Evolutionary conservation across 1,140 invertebrate species (phyloP), one percentile per base, ranked within the genome.

Genomic region (Wiebesia pumilae): DNA sequence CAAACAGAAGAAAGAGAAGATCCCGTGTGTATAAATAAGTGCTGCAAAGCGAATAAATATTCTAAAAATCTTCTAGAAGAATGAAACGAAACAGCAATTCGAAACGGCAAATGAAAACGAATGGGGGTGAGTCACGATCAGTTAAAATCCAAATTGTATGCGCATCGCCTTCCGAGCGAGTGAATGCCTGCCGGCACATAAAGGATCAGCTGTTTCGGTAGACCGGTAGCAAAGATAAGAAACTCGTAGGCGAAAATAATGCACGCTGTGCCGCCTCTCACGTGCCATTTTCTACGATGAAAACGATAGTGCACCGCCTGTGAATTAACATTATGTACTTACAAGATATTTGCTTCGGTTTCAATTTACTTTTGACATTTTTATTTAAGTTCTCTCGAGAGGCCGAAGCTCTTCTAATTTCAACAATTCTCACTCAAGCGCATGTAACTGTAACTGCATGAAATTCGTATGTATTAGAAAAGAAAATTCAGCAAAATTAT

Each of bases 141-240:
- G 21, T 27, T 75, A 75, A 75, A 75, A 75, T 7, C 12, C 12
- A 35, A 33, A 33, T 69, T 43, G 35, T 40, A 27, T 27, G 35
- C 19, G 33, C 14, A 33, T 69, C 65, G 30, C 9, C 14, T 33
- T 67, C 14, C 27, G 30, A 69, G 67, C 4, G 14, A 69, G 33
- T 16, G 19, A 69, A 69, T 35, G 14, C 67, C 10, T 69, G 4
- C 14, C 9, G 27, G 65, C 65, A 67, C 30, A n/a, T 67, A 38
- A 71, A 71, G 33, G 35, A 71, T 71, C 71, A 75, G 38, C 71
- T 43, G 38, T 75, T 40, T 43, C 38, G 38, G 35, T 75, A 75
- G 71, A 43, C 71, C 38, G 38, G 38, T 43, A 75, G 19, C 71
- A 40, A 75, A 75, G 71, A 75, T 75, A 75, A 75, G 38, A 75